Percentiles rank a stretch among this genome's conserved stretches.
phyloP scores from a whole-genome alignment of 2,797 vertebrate genomes.

The Martes flavigula region DNA sequence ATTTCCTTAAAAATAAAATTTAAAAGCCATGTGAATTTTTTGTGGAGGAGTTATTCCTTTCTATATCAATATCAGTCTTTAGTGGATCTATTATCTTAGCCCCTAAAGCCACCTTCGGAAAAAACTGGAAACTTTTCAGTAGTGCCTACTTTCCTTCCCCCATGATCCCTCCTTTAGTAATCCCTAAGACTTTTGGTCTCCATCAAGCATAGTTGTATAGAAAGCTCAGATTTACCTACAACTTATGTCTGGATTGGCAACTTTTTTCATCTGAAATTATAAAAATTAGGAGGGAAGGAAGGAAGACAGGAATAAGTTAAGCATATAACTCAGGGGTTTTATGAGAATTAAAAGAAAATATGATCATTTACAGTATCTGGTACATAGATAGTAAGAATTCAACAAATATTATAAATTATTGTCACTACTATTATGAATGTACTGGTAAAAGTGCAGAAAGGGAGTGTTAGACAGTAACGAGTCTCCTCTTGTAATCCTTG shows the following conservation, averaged over 20 bases:
- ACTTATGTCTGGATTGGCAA: background rate
- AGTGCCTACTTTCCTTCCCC: background rate
- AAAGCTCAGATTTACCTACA: background rate
- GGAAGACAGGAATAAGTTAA: background rate
- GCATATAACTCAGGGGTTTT: background rate
- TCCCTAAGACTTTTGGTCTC: background rate
- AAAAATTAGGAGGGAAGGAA: background rate
- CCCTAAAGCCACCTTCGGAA: background rate
- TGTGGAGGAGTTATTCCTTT: background rate
- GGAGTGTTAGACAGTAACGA: background rate
- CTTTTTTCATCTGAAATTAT: background rate
- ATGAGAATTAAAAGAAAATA: background rate
- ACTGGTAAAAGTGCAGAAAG: background rate
- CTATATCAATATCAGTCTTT: background rate
- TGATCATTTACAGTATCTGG: background rate
- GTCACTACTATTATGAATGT: background rate
- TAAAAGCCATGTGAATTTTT: background rate
- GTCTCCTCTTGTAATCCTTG: background rate
- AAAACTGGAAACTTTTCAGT: background rate
- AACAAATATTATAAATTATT: background rate
- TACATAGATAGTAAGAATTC: background rate
- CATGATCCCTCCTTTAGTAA: background rate
- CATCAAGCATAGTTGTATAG: background rate
- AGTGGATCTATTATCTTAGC: background rate
- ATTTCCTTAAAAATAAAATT: slow-evolving; percentile 30